Base-by-base conservation (phyloP, 1,140 invertebrate species). In the Saxidomus purpurata region DNA sequence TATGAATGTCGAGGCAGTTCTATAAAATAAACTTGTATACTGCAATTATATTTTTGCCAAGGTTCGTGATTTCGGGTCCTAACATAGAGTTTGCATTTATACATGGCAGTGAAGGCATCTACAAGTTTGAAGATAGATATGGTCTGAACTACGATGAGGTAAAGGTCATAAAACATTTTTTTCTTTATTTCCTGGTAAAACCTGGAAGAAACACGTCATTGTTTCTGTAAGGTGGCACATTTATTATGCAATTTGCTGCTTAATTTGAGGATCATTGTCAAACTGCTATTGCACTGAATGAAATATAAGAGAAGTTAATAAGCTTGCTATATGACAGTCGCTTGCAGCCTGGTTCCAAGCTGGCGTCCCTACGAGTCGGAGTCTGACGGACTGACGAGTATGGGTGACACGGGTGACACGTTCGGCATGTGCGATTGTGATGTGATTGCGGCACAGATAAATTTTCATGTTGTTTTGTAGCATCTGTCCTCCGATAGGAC, bases 61-160 rank as follows among this genome's bases (percentile, higher is more conserved):
- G 91, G 34, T 82, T 92, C 19, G 82, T 92, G 1, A 61, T 89
- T 8, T 77, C 89, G 1, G 91, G 91, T 15, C 67, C 19, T 19
- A 76, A 71, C 28, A 52, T 92, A 4, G 34, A 47, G 22, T 34
- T 43, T n/a, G 67, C 89, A 19, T 79, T 92, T 31, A 40, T 89
- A n/a, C 87, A 76, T 11, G 74, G 85, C 1, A 83, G 81, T 31
- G 89, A 87, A 0, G 83, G 83, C 0, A 63, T 87, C 11, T 90
- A 81, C 34, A n/a, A 17, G 11, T 92, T 82, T 80, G 91, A 92
- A n/a, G 6, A 74, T 0, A 34, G 19, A 0, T 85, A 82, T 43
- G 67, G 77, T 13, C 40, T 92, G 17, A 76, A 40, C 28, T 89
- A 92, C 63, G 80, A 81, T 22, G 40, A 87, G 69, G 91, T 92